Evolutionary conservation across 1,140 invertebrate genomes (phyloP), one percentile per base, ranked within the genome.

Genomic region (Drosophila bocki): DNA sequence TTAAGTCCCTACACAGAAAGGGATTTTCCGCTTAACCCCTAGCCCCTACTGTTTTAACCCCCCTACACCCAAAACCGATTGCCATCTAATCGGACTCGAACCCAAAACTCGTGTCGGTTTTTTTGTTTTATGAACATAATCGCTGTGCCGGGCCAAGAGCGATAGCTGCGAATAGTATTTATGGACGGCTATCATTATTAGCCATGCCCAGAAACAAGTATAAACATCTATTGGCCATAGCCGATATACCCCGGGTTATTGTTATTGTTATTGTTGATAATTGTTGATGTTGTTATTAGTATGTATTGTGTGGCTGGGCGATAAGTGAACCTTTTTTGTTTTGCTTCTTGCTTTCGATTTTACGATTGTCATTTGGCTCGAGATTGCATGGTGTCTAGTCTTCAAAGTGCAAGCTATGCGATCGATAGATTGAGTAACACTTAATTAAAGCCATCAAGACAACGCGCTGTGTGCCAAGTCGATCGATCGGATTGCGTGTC

Each of bases 71-170:
- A 26, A 13, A 26, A 6, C 33, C 8, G 47, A 77, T 47, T 45
- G 53, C 6, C 33, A 61, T 42, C 65, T 81, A 76, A 48, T 53
- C 61, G 58, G 37, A 22, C n/a, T 13, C 15, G 51, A 26, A 17
- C 32, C 17, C 45, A 15, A 15, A 26, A 41, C 48, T 57, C 77
- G 68, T 74, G 70, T 41, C 59, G 54, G 71, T 63, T 75, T 63
- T 75, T 75, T 80, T 65, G 79, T 82, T 78, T 82, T 82, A 84
- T 85, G 63, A 70, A 68, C 71, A 68, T 84, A 84, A 84, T 80
- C 81, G 70, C 61, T 63, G 41, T 33, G 42, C 53, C 65, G 35
- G 51, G 37, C 45, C 62, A 37, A 37, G 51, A 22, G 53, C 53
- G 82, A 85, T 85, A 75, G 62, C 72, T 67, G 56, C 74, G 64